Evolutionary conservation across 1,140 invertebrate genomes (phyloP), one percentile per base, ranked within the genome.

Genomic region (Eueides isabella): DNA sequence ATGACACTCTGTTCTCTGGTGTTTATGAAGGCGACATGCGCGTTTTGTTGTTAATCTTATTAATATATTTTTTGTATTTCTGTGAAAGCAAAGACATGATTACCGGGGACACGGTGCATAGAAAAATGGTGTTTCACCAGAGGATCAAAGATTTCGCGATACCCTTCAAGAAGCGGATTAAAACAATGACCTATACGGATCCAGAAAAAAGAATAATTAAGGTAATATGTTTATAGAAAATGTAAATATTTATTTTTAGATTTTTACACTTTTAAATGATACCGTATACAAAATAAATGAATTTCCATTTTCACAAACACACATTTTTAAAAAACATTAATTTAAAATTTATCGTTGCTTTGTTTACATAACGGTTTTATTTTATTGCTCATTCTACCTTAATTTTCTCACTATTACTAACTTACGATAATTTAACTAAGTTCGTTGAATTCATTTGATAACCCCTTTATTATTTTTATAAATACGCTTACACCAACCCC

Each of bases 111-210:
- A 92, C 87, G 2, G 89, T 93, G 75, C 90, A 92, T 67, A 88
- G 89, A 72, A 93, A 92, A 80, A 91, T 93, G 91, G 89, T 93
- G 41, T 93, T 93, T 74, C 91, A 93, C 63, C 89, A 93, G 69
- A 88, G 91, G 63, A 84, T 93, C 11, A 93, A 93, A 74, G 88
- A 92, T 55, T 90, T 93, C 55, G 90, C 91, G 12, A 91, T 93
- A 84, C 91, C 91, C 1, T 93, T 93, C 76, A 93, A 92, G 77
- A 93, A 93, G 75, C 84, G 91, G 61, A 88, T 93, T 19, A 87
- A 89, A 74, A 81, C 80, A 31, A 78, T 92, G 67, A 82, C 87
- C 1, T 93, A 90, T 74, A 85, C 30, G n/a, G 91, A 93, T 78
- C 85, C 90, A 7, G 91, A 93, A 48, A 90, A 90, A 71, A 79